Evolutionary conservation across 2,797 vertebrate species (phyloP).

Genomic region (Tiaroga cobitis): DNA sequence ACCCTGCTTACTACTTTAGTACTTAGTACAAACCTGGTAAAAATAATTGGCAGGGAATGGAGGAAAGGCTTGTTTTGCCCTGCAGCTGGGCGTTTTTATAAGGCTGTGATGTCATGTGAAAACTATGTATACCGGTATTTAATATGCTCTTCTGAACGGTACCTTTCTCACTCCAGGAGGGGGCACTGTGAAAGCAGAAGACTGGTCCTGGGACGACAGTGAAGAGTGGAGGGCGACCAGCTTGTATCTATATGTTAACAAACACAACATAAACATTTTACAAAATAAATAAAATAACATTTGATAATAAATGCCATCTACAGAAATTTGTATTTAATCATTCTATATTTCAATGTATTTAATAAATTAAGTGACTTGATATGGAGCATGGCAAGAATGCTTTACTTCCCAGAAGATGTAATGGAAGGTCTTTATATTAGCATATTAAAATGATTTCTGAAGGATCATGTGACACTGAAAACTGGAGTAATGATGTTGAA

Average conservation of each 20-base stretch:
- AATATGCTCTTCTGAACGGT: slow-evolving; percentile 45
- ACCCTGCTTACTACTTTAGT: too few species aligned
- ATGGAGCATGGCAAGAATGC: neutral
- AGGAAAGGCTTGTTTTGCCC: neutral
- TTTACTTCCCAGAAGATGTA: neutral
- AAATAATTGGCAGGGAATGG: neutral
- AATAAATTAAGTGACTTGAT: neutral
- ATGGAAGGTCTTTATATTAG: neutral
- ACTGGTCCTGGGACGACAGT: slow-evolving; percentile 94
- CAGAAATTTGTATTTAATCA: neutral
- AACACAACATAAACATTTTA: neutral
- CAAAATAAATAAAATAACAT: neutral
- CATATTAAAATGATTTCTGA: neutral
- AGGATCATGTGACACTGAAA: neutral
- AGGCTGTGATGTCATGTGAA: neutral
- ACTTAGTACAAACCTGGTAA: too few species aligned
- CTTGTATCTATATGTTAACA: slow-evolving; percentile 77
- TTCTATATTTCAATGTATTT: neutral
- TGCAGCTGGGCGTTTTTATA: neutral
- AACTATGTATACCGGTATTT: neutral
- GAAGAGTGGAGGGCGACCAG: slow-evolving; percentile 94
- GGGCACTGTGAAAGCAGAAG: slow-evolving; percentile 90
- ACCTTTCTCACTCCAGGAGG: slow-evolving; percentile 93
- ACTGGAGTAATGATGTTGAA: neutral
- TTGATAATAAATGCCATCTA: neutral